These are phyloP conservation scores for Thinocorus orbignyianus DNA, from an alignment of 2,113 vertebrate genomes.

Conservation along the genomic window DNA sequence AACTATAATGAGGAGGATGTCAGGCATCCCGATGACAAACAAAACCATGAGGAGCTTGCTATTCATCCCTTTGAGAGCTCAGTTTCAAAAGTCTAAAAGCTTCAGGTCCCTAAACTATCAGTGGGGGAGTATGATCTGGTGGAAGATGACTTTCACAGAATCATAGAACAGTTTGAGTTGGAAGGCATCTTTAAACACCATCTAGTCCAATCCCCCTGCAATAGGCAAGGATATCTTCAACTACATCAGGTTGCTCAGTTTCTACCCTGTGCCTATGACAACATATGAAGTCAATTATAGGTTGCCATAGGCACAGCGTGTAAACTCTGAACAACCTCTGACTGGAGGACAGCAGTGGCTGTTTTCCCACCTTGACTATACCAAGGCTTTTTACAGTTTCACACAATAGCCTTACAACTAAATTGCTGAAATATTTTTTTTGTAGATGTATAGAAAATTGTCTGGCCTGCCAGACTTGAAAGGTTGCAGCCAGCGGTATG, in stretches of 20 bases:
- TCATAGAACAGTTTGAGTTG: background rate
- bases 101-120: background rate
- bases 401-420: background rate
- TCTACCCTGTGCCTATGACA: background rate
- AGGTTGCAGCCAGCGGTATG: background rate
- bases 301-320: background rate
- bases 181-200: background rate
- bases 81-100: background rate
- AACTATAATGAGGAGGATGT: background rate
- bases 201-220: background rate
- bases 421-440: background rate
- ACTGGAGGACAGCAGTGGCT: background rate
- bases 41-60: background rate
- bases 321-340: background rate
- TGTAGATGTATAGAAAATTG: background rate
- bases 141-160: background rate
- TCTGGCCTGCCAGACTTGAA: background rate
- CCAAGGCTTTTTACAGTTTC: background rate
- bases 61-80: background rate
- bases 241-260: background rate
- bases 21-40: background rate
- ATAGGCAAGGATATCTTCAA: background rate
- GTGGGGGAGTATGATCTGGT: rapidly evolving
- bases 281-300: background rate
- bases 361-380: background rate